Conservation (phyloP, 2,797 vertebrate genomes). For the Sarcophilus harrisii region DNA sequence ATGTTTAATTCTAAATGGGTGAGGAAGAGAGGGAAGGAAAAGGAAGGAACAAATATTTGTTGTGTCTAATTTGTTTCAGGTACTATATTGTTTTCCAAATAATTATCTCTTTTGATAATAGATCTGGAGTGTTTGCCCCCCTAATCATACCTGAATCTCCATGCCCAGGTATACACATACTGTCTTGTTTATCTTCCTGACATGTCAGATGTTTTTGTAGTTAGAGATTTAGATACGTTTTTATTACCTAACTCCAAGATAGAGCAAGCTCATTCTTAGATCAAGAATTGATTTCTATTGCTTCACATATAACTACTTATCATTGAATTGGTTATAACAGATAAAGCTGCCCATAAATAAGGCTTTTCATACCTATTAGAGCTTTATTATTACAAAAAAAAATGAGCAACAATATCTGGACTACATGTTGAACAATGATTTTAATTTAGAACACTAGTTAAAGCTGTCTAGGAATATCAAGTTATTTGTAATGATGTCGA, state of each 20-base stretch:
- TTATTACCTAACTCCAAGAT: slow-evolving; percentile 71
- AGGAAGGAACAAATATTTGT: neutral
- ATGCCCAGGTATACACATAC: fast-evolving
- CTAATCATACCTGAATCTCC: neutral
- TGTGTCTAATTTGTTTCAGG: neutral
- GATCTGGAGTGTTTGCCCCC: neutral
- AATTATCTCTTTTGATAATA: neutral
- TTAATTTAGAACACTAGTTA: slow-evolving; percentile 51
- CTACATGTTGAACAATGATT: neutral
- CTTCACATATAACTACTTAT: slow-evolving; percentile 72
- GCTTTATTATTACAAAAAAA: slow-evolving; percentile 63
- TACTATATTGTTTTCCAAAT: neutral
- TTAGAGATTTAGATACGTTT: slow-evolving; percentile 71
- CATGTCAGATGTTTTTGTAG: slow-evolving; percentile 66
- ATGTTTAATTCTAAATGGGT: neutral
- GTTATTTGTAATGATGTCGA: neutral
- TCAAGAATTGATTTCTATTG: slow-evolving; percentile 76
- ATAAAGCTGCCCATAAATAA: slow-evolving; percentile 62
- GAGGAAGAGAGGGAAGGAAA: neutral
- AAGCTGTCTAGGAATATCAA: neutral
- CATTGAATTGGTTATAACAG: slow-evolving; percentile 68
- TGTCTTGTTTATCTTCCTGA: slow-evolving; percentile 70
- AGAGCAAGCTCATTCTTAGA: slow-evolving; percentile 62
- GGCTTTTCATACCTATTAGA: slow-evolving; percentile 60
- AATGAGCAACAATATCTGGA: slow-evolving; percentile 38